Conservation (phyloP, 2,113 vertebrate species). For the Stictonetta naevosa region DNA sequence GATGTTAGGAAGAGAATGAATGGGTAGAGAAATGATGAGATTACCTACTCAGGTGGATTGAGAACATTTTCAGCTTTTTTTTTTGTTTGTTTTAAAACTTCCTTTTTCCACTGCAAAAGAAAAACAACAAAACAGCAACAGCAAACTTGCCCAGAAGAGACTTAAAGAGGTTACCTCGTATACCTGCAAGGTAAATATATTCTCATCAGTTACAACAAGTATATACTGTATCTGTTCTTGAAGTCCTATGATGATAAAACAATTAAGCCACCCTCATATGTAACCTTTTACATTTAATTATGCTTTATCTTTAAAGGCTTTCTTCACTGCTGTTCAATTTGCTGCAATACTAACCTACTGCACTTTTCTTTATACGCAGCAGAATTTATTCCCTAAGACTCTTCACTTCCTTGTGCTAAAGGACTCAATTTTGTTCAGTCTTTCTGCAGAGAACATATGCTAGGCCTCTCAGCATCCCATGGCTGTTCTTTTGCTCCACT, state of each 20-base stretch:
- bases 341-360: not conserved
- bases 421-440: not conserved
- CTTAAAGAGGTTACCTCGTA: not conserved
- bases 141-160: not conserved
- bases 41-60: not conserved
- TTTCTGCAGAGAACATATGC: not conserved
- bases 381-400: not conserved
- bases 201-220: not conserved
- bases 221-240: not conserved
- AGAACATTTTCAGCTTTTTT: not conserved
- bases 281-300: not conserved
- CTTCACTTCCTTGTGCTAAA: not conserved
- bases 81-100: not conserved
- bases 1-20: not conserved
- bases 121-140: not conserved
- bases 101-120: not conserved
- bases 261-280: not conserved
- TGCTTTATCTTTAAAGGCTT: not conserved
- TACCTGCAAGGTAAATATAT: not conserved
- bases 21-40: not conserved
- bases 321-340: not conserved
- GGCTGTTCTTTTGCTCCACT: not conserved
- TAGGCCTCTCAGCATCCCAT: not conserved
- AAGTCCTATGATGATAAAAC: not conserved
- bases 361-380: not conserved